These are phyloP conservation scores for Callimorpha dominula DNA, from an alignment of 2,888 invertebrate genomes.

Conservation along the genomic window DNA sequence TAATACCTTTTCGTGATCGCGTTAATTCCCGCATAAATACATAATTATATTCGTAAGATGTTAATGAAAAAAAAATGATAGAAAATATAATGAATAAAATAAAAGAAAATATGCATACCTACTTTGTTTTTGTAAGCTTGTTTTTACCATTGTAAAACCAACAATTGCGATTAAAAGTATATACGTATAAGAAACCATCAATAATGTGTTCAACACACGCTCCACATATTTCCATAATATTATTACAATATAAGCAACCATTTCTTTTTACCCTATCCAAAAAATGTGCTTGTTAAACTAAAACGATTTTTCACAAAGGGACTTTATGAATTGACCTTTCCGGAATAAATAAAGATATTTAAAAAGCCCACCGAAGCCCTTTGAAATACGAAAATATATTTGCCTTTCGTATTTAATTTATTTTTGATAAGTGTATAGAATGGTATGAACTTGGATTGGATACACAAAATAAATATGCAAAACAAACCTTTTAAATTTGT, in stretches of 20 bases:
- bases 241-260: slow-evolving; percentile 10
- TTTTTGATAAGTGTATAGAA: slow-evolving; percentile 44
- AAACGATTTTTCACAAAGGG: slow-evolving; percentile 29
- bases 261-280: background rate
- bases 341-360: slow-evolving; percentile 33
- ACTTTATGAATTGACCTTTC: slow-evolving; percentile 52
- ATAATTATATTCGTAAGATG: too few relatives aligned
- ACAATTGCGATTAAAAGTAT: background rate
- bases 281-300: slow-evolving; percentile 43
- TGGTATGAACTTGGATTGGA: slow-evolving; percentile 41
- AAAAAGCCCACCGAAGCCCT: slow-evolving; percentile 27
- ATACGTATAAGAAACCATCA: background rate
- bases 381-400: slow-evolving; percentile 29
- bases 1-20: too few relatives aligned
- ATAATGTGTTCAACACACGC: background rate
- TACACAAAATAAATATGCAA: slow-evolving; percentile 39
- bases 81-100: too few relatives aligned
- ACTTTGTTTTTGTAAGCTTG: too few relatives aligned
- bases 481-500: slow-evolving; percentile 45
- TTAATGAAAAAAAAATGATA: too few relatives aligned
- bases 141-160: too few relatives aligned
- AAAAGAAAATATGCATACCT: too few relatives aligned
- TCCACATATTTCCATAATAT: slow-evolving; percentile 1
- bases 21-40: too few relatives aligned
- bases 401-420: slow-evolving; percentile 38